A percentile compares a stretch with the other conserved stretches of the same genome.
These are phyloP conservation scores for Andrena marginata DNA, from an alignment of 2,888 invertebrate species.

Conservation along the genomic window DNA sequence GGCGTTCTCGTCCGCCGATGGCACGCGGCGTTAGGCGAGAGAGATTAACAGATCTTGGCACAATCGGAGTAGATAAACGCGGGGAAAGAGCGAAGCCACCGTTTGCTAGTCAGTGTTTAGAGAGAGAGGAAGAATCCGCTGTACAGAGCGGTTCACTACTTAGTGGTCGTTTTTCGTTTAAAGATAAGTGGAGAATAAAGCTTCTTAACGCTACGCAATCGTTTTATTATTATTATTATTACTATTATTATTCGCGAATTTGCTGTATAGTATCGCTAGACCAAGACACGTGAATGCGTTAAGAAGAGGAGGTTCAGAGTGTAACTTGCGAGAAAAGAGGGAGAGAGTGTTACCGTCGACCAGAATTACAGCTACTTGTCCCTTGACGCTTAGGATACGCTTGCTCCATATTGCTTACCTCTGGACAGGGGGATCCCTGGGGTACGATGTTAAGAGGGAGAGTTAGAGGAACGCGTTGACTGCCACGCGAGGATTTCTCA, in stretches of 20 bases:
- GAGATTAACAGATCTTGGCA: constrained; percentile 16
- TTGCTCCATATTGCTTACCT: constrained; percentile 68
- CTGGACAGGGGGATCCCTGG: constrained; percentile 17
- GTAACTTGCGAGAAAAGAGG: constrained; percentile 32
- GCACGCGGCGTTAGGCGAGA: constrained; percentile 6
- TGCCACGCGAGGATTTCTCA: constrained; percentile 9
- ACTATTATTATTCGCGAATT: too few species aligned
- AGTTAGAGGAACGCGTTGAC: constrained; percentile 20
- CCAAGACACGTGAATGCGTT: constrained; percentile 10
- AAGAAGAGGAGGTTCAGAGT: constrained; percentile 16
- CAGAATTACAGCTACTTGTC: constrained; percentile 35
- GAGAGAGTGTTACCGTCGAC: constrained; percentile 12
- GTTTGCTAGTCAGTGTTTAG: not conserved
- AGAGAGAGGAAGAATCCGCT: not conserved
- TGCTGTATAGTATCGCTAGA: not conserved
- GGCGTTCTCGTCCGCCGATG: not conserved
- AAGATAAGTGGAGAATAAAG: not conserved
- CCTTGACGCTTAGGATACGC: constrained; percentile 45
- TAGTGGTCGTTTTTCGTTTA: not conserved
- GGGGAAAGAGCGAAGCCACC: not conserved
- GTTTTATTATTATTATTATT: too few species aligned
- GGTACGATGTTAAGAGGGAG: constrained; percentile 22
- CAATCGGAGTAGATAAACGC: constrained; percentile 25
- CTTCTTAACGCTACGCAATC: not conserved
- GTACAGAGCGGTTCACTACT: not conserved